phyloP scores from a whole-genome alignment of 2,113 vertebrate species.

The Pipa parva region DNA sequence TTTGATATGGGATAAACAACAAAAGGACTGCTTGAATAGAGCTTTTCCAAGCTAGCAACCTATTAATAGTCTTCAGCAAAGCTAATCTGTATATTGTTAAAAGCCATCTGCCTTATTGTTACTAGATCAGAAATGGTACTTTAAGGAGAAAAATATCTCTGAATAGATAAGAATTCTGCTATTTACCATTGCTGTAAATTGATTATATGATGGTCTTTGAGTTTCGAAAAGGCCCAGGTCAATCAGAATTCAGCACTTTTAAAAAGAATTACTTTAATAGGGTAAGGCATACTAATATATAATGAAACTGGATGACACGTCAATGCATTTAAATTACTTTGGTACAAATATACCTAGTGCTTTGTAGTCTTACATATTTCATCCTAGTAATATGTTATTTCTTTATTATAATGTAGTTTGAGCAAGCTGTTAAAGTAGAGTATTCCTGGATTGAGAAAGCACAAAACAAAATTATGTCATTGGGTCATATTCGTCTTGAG shows the following conservation, averaged over 20 bases:
- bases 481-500: constrained; percentile 87
- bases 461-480: constrained; percentile 79
- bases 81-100: constrained; percentile 41
- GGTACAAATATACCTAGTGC: too few species aligned
- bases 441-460: constrained; percentile 84
- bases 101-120: constrained; percentile 40
- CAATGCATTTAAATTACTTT: too few species aligned
- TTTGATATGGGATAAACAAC: constrained; percentile 31
- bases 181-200: too few species aligned
- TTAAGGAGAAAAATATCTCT: constrained; percentile 5
- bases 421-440: constrained; percentile 83
- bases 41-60: constrained; percentile 23
- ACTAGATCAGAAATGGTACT: constrained; percentile 1
- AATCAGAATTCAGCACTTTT: too few species aligned
- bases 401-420: constrained; percentile 73
- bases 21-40: constrained; percentile 43
- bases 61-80: constrained; percentile 30
- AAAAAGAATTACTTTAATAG: too few species aligned
- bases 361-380: background rate
- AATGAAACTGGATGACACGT: too few species aligned
- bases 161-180: background rate
- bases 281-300: too few species aligned
- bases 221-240: too few species aligned
- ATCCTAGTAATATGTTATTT: constrained; percentile 11
- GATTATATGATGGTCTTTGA: too few species aligned